Conservation (phyloP, 1,140 invertebrate species). For the Calliphora vicina region DNA sequence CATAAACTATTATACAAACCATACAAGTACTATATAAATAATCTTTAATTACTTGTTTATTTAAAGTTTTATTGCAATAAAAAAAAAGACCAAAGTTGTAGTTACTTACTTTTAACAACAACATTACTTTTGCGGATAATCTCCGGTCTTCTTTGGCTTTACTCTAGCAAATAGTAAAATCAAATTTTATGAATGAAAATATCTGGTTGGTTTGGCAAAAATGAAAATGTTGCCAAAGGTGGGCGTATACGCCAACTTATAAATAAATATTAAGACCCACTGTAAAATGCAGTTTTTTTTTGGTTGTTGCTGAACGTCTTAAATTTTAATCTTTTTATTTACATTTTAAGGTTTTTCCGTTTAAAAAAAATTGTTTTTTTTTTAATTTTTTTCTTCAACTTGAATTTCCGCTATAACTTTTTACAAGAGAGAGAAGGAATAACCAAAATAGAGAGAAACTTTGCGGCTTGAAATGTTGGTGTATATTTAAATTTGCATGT, state of each 20-base stretch:
- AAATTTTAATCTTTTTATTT: neutral
- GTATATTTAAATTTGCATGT: neutral
- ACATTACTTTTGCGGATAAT: neutral
- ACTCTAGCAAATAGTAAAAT: neutral
- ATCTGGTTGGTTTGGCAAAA: neutral
- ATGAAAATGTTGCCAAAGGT: neutral
- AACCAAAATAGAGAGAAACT: too few species aligned
- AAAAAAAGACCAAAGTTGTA: too few species aligned
- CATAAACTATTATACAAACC: neutral
- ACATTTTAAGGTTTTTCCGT: slow-evolving; percentile 13
- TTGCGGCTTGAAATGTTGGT: neutral
- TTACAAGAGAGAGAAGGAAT: neutral
- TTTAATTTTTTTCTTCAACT: neutral
- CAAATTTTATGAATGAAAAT: slow-evolving; percentile 7
- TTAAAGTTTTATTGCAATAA: neutral
- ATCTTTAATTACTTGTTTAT: slow-evolving; percentile 11
- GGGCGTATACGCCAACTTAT: slow-evolving; percentile 8
- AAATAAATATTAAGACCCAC: neutral
- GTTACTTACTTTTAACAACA: neutral
- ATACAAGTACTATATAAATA: neutral
- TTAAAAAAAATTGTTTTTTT: slow-evolving; percentile 4
- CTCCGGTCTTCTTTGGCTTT: neutral
- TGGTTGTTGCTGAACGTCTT: too few species aligned
- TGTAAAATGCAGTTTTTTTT: neutral
- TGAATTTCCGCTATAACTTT: neutral